Evolutionary conservation across 2,888 invertebrate genomes (phyloP), one percentile per base, ranked within the genome.

Genomic region (Amaurobius ferox): DNA sequence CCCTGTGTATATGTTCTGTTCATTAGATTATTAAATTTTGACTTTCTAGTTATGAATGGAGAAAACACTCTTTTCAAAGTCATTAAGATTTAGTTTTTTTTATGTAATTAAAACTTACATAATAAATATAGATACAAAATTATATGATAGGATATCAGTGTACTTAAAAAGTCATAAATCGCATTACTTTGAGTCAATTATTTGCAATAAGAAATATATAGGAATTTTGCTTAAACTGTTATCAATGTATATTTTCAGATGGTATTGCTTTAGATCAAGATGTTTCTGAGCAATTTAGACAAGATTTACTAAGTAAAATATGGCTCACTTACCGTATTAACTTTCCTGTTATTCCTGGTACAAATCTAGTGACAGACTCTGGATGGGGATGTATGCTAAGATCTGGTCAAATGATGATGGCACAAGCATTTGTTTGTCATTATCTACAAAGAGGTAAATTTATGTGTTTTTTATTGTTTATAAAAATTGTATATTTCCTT

Each of bases 371-470:
- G 87, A 95, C 96, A 2, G 98, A 98, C 91, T 97, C 97, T 91
- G 98, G 98, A 2, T 98, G 98, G 98, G 97, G 98, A 0, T 98
- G 98, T 90, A 95, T 95, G 94, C 89, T 95, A 29, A 93, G 98
- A 70, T 96, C 96, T 91, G 97, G 97, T 9, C 98, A 98, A 92
- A 98, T 98, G 97, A 93, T 98, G 91, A 92, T 97, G 86, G 97
- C 96, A 0, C 97, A 97, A 91, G 97, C 95, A 13, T 92, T 98
- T 79, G 93, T 96, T 61, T 94, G 94, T 89, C 96, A 97, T 91
- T 95, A 96, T 91, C 93, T 97, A 76, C 96, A 96, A 73, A 93
- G 97, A 92, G 95, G 94, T 94, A 91, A 90, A 89, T 28, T 44
- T 13, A 16, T 3, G n/a, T 1, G n/a, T n/a, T 44, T 1, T 16